Conservation (phyloP, 2,888 invertebrate species). For the Rhodophaea formosa region DNA sequence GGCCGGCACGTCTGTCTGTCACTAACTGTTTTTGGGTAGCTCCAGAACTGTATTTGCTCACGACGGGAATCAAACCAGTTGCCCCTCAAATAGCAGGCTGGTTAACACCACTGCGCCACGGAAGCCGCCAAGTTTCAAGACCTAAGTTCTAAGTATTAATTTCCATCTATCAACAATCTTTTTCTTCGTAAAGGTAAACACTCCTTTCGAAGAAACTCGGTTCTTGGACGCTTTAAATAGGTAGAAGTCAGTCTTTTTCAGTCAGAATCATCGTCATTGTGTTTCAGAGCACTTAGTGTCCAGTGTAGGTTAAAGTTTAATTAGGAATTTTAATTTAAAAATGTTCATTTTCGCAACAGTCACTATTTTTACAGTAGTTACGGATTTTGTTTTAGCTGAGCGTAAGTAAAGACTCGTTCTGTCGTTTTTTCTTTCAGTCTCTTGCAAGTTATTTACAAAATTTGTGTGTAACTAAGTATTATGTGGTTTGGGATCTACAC, state of each 20-base stretch:
- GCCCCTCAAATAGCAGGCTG: no score
- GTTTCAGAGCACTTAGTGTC: not conserved
- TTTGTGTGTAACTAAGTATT: no score
- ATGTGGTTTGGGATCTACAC: no score
- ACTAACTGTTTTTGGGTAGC: no score
- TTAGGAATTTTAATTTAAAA: not conserved
- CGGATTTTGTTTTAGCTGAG: slow-evolving; percentile 25
- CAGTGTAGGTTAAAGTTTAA: not conserved
- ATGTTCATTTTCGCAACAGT: slow-evolving; percentile 31
- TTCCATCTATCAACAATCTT: not conserved
- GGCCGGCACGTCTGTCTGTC: no score
- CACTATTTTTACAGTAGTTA: slow-evolving; percentile 27
- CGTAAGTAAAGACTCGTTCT: slow-evolving; percentile 7
- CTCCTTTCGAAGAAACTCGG: not conserved
- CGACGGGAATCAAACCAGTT: no score
- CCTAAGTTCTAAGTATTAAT: no score
- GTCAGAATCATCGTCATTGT: slow-evolving; percentile 1
- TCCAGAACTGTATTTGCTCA: no score
- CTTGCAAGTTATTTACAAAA: no score
- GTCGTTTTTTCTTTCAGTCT: no score
- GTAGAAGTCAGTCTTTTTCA: not conserved
- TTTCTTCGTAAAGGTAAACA: not conserved
- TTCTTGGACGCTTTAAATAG: slow-evolving; percentile 3
- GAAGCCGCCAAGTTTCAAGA: no score
- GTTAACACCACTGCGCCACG: no score